Evolutionary conservation across 1,140 invertebrate species (phyloP), one percentile per base, ranked within the genome.

Genomic region (Tetragnatha versicolor): DNA sequence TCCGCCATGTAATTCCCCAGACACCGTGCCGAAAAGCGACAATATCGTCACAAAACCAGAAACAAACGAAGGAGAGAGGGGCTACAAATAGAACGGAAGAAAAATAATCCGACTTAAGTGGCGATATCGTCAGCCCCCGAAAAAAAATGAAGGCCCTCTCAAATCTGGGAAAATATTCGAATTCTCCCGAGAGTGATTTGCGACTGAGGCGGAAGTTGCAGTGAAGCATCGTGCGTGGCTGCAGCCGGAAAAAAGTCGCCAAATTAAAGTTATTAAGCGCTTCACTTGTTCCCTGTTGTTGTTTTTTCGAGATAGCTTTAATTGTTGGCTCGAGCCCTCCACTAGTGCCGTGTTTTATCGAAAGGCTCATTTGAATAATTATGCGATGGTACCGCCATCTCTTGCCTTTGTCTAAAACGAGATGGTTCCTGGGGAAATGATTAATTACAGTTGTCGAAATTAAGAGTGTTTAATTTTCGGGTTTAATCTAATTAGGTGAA

Each of bases 321-420:
- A 68, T 68, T 51, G 65, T 68, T 42, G 14, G 33, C n/a, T 42
- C 37, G 10, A 39, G n/a, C n/a, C n/a, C 22, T 63, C 37, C 14
- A 58, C n/a, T 35, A 31, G 10, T 17, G 12, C 3, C 10, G 55
- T 27, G 5, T 4, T 25, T 68, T 45, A 42, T 49, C 7, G 31
- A 33, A 29, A 22, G n/a, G 65, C 65, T 68, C 45, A 68, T 68
- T 68, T 68, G 47, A 68, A 68, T 68, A 68, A 68, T 68, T 68
- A 68, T 29, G 42, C 17, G 33, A 31, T 29, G 47, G 25, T 68
- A 22, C 25, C 65, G 65, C 65, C 65, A 68, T 68, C 65, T 68
- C 27, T 68, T 20, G 65, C 27, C n/a, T 10, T 45, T 45, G 42
- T 45, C n/a, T n/a, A 45, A 45, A 45, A 12, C 42, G n/a, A 12